Evolutionary conservation across 2,113 vertebrate species (phyloP), one percentile per base, ranked within the genome.

Genomic region (Beaufortia kweichowensis): DNA sequence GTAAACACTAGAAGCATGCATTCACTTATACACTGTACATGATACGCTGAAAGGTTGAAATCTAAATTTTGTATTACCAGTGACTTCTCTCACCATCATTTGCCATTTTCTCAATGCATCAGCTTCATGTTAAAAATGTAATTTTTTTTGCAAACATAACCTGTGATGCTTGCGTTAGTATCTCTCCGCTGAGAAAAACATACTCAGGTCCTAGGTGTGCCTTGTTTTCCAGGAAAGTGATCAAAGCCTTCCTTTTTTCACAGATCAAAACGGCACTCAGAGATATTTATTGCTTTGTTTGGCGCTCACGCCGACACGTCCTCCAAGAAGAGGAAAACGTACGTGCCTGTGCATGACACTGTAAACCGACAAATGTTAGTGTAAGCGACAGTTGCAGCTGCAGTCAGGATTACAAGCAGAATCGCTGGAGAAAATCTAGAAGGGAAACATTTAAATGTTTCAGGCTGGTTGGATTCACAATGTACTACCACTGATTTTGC

Each of bases 231-330:
- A 87, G 87, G 87, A 89, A 85, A 75, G 66, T 31, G 84, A 87
- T 90, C 85, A 90, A 88, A 88, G 89, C 82, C 62, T 89, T 91
- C 88, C 87, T 80, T 76, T 86, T 85, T 84, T 87, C 84, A 79
- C 77, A 77, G 85, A 88, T 91, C 89, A 90, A 82, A 90, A 90
- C 82, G 0, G 12, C 24, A 28, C 43, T 28, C 55, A 35, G 79
- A 83, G 74, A 84, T 86, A 89, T 90, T 90, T 89, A 88, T 84
- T 87, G 88, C 86, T 84, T 84, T 87, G 87, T 89, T 90, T 89
- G 86, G 80, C 84, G 60, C 61, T 66, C 59, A 28, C 43, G 50
- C 75, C 78, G 55, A 85, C 79, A 82, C 79, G 66, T 79, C 77
- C 77, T 64, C 50, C 23, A 64, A 75, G 15, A 46, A 43, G 43